A percentile compares a stretch with the other conserved stretches of the same genome.
phyloP scores from a whole-genome alignment of 2,113 vertebrate species.

The Hippoglossus stenolepis region DNA sequence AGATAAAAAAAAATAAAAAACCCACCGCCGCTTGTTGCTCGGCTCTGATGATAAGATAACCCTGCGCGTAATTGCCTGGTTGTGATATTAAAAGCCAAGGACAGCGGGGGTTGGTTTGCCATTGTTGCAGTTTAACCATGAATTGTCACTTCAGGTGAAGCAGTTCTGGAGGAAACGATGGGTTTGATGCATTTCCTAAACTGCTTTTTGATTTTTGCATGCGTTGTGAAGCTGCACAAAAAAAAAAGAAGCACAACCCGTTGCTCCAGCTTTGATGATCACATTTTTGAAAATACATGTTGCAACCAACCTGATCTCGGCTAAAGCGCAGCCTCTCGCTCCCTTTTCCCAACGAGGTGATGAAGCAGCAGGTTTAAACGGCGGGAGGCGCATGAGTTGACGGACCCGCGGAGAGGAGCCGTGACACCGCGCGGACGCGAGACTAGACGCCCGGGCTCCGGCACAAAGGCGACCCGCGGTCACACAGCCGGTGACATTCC shows the following conservation, averaged over 20 bases:
- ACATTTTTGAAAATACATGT: conserved; percentile 30
- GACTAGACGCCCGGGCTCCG: conserved; percentile 9
- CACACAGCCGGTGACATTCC: conserved; percentile 67
- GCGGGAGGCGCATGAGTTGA: conserved; percentile 75
- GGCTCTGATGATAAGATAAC: conserved; percentile 32
- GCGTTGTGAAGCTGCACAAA: not conserved
- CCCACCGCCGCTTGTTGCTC: conserved; percentile 45
- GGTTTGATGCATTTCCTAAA: conserved; percentile 11
- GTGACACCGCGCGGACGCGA: not conserved
- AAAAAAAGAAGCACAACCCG: not conserved
- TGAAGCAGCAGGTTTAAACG: conserved; percentile 81
- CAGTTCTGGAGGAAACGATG: conserved; percentile 39
- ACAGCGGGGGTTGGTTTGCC: conserved; percentile 43
- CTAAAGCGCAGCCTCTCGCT: conserved; percentile 70
- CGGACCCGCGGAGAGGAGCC: conserved; percentile 52
- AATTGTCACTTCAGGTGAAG: conserved; percentile 74
- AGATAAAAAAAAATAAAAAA: conserved; percentile 2
- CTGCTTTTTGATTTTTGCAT: not conserved
- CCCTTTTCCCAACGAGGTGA: conserved; percentile 72
- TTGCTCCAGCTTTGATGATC: not conserved
- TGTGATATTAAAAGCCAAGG: conserved; percentile 45
- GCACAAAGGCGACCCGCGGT: conserved; percentile 28
- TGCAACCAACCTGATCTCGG: conserved; percentile 73
- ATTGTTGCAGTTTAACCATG: conserved; percentile 65
- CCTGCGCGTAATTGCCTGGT: conserved; percentile 19